A percentile compares a stretch with the other conserved stretches of the same genome.
Evolutionary conservation across 2,113 vertebrate species (phyloP).

Genomic region (Sceloporus tristichus): DNA sequence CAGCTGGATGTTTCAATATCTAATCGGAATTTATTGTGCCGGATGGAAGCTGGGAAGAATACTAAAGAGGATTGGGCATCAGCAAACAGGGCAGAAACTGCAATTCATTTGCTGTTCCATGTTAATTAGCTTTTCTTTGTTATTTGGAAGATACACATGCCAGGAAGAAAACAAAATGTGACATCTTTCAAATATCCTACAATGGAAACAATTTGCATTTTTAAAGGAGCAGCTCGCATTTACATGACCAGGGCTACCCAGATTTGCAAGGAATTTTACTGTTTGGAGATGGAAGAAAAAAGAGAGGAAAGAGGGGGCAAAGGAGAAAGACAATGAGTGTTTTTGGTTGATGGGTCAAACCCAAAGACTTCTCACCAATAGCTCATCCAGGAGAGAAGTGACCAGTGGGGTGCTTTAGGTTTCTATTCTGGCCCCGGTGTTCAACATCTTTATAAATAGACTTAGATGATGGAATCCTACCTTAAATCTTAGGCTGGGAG

Average conservation of each 20-base stretch:
- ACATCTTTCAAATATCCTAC: slow-evolving; percentile 38
- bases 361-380: too few species aligned
- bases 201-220: slow-evolving; percentile 39
- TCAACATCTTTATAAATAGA: too few species aligned
- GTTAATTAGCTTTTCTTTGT: slow-evolving; percentile 67
- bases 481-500: too few species aligned
- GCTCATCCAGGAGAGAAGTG: too few species aligned
- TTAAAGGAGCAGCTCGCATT: slow-evolving; percentile 59
- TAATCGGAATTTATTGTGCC: slow-evolving; percentile 67
- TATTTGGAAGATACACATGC: slow-evolving; percentile 46
- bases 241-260: slow-evolving; percentile 50
- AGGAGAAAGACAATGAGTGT: background rate
- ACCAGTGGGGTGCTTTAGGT: too few species aligned
- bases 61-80: slow-evolving; percentile 53
- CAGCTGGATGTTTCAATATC: slow-evolving; percentile 47
- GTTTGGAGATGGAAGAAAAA: background rate
- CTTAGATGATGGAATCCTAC: too few species aligned
- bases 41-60: slow-evolving; percentile 60
- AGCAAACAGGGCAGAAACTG: slow-evolving; percentile 55
- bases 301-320: background rate
- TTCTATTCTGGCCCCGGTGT: too few species aligned
- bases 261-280: slow-evolving; percentile 34
- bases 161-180: slow-evolving; percentile 27
- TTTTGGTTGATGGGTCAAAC: too few species aligned
- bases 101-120: slow-evolving; percentile 49